phyloP scores from a whole-genome alignment of 2,113 vertebrate species.

The Callithrix jacchus region DNA sequence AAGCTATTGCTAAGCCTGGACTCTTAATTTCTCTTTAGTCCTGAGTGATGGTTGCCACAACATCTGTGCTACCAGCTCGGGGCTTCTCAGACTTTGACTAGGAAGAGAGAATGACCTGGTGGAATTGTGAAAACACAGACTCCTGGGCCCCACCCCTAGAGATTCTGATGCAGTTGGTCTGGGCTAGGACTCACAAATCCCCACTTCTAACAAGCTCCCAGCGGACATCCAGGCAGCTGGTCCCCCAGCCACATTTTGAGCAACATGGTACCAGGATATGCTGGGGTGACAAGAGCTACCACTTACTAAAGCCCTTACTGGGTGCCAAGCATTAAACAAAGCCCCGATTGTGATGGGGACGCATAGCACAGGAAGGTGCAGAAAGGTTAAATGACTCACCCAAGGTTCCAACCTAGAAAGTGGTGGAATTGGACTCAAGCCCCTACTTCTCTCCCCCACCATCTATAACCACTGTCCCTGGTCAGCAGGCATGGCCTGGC shows the following conservation, averaged over 20 bases:
- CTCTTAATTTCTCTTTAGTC: background rate
- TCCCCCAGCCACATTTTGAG: background rate
- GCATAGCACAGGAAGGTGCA: background rate
- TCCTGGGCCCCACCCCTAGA: background rate
- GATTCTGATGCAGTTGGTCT: background rate
- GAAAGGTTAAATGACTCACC: background rate
- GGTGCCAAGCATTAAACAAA: background rate
- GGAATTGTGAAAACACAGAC: background rate
- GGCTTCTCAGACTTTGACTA: background rate
- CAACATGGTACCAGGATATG: rapidly evolving
- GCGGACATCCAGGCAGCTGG: rapidly evolving
- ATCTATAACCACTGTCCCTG: background rate
- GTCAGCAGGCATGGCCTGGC: background rate
- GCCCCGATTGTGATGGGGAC: background rate
- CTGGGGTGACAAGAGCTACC: too few relatives aligned
- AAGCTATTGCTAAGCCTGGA: background rate
- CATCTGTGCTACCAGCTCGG: background rate
- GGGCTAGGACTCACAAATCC: rapidly evolving
- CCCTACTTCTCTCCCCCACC: background rate
- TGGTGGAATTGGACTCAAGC: background rate
- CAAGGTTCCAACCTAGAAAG: background rate
- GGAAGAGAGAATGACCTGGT: background rate
- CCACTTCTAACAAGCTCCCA: too few relatives aligned
- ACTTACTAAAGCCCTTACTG: background rate
- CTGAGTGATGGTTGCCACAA: background rate